Conservation (phyloP, 2,888 invertebrate genomes). For the Sphecodes monilicornis region DNA sequence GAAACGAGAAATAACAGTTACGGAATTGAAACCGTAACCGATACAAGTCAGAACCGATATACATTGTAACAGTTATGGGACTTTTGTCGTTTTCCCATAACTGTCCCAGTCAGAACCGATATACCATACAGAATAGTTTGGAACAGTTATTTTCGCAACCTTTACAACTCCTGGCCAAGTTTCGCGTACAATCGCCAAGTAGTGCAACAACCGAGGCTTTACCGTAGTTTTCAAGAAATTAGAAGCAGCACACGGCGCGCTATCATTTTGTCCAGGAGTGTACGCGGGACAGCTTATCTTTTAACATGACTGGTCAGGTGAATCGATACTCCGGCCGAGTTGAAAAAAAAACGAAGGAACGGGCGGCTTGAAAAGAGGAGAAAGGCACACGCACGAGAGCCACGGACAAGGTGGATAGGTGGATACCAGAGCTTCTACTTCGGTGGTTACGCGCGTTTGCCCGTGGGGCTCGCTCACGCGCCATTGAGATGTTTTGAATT, state of each 20-base stretch:
- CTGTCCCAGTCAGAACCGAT: too few relatives aligned
- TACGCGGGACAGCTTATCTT: slow-evolving; percentile 54
- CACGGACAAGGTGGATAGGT: not conserved
- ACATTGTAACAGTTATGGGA: too few relatives aligned
- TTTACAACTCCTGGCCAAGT: too few relatives aligned
- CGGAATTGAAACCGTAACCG: too few relatives aligned
- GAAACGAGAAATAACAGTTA: too few relatives aligned
- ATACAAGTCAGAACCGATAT: too few relatives aligned
- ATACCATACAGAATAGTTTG: too few relatives aligned
- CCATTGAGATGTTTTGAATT: slow-evolving; percentile 58
- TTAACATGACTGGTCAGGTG: slow-evolving; percentile 57
- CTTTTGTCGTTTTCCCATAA: too few relatives aligned
- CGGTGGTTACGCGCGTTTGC: slow-evolving; percentile 49
- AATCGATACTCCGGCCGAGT: slow-evolving; percentile 62
- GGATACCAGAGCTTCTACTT: slow-evolving; percentile 56
- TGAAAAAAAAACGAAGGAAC: slow-evolving; percentile 44
- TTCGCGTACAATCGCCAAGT: too few relatives aligned
- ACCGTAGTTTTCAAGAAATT: not conserved
- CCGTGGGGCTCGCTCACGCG: slow-evolving; percentile 42
- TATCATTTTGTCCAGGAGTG: not conserved
- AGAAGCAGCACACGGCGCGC: not conserved
- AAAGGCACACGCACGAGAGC: slow-evolving; percentile 11
- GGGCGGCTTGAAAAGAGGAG: not conserved
- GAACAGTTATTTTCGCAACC: too few relatives aligned
- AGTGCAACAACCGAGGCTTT: too few relatives aligned